Evolutionary conservation across 2,888 invertebrate genomes (phyloP).

Genomic region (Xestia xanthographa): DNA sequence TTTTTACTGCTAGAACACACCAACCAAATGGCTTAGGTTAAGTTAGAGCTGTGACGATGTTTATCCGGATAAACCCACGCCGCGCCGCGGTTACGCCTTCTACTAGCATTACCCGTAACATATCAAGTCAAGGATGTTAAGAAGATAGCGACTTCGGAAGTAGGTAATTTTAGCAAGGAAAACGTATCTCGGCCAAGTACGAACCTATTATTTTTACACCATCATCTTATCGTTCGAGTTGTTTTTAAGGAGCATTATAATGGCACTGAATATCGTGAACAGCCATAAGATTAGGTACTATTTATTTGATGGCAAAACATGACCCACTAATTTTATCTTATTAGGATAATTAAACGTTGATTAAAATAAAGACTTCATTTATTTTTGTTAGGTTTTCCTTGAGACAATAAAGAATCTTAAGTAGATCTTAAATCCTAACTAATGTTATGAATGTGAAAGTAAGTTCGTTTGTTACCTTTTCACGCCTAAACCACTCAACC

Average conservation of each 20-base stretch:
- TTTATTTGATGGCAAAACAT: constrained; percentile 22
- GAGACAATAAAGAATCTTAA: neutral
- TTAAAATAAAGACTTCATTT: constrained; percentile 12
- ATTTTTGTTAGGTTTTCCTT: neutral
- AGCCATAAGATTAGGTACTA: constrained; percentile 2
- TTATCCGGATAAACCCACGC: no score
- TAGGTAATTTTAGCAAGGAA: neutral
- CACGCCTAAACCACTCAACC: no score
- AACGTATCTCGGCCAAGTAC: constrained; percentile 17
- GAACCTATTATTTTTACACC: neutral
- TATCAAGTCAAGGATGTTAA: neutral
- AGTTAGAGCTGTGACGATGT: no score
- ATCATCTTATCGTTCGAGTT: neutral
- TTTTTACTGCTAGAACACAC: no score
- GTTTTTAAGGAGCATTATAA: constrained; percentile 1
- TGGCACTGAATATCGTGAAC: neutral
- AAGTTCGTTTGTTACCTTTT: no score
- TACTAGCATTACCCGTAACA: neutral
- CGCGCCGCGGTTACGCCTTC: no score
- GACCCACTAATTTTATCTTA: constrained; percentile 23
- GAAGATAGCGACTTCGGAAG: neutral
- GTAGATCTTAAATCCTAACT: constrained; percentile 1
- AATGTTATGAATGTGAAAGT: no score
- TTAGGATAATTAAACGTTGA: neutral
- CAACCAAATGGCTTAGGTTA: no score